Evolutionary conservation across 2,113 vertebrate genomes (phyloP).

Genomic region (Trematomus loennbergii): DNA sequence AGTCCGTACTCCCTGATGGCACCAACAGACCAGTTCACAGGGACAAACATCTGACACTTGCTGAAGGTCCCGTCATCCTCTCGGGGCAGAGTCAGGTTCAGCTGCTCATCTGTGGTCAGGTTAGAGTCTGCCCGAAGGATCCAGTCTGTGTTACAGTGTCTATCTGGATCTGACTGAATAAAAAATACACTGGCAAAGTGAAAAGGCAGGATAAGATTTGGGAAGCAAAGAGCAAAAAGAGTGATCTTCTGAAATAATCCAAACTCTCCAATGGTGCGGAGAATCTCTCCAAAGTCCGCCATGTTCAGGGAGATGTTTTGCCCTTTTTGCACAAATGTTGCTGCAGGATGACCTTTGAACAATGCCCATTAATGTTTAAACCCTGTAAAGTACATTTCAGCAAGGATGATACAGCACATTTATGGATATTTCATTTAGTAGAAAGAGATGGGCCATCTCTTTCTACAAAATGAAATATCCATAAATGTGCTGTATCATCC

Average conservation of each 20-base stretch:
- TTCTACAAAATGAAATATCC: no score
- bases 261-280: conserved; percentile 84
- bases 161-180: conserved; percentile 64
- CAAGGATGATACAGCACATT: no score
- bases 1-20: no score
- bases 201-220: conserved; percentile 62
- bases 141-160: conserved; percentile 80
- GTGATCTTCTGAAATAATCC: conserved; percentile 86
- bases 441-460: not conserved
- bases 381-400: not conserved
- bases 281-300: conserved; percentile 83
- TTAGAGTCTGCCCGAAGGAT: conserved; percentile 74
- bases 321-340: conserved; percentile 18
- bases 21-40: no score
- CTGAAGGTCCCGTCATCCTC: conserved; percentile 73
- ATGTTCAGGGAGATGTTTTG: conserved; percentile 49
- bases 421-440: not conserved
- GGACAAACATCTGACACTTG: conserved; percentile 86
- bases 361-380: conserved; percentile 77
- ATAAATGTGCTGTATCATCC: no score
- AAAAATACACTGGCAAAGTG: conserved; percentile 76
- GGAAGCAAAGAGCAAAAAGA: conserved; percentile 77
- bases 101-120: conserved; percentile 79
- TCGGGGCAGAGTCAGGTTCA: conserved; percentile 82
- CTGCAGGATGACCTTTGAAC: conserved; percentile 43